These are phyloP conservation scores for Urophycis tenuis DNA, from an alignment of 2,797 vertebrate genomes.

Conservation along the genomic window DNA sequence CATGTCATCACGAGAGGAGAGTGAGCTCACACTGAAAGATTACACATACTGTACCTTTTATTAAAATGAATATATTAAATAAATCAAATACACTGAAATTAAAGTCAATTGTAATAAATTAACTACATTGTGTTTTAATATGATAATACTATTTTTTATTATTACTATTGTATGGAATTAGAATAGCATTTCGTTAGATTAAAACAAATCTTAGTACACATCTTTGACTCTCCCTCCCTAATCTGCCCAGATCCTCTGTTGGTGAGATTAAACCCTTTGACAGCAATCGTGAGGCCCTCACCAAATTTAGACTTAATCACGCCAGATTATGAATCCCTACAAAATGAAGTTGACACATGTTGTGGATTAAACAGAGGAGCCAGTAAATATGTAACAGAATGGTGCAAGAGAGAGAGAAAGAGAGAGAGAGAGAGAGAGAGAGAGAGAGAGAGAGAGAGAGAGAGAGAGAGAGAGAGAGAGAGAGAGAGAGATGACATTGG, in stretches of 20 bases:
- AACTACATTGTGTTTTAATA: no score
- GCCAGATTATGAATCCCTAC: slow-evolving; percentile 38
- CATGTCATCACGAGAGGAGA: no score
- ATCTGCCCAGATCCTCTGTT: slow-evolving; percentile 36
- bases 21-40: background rate
- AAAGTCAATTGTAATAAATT: background rate
- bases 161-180: no score
- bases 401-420: background rate
- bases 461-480: no score
- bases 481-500: no score
- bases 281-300: slow-evolving; percentile 16
- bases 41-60: no score
- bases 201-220: background rate
- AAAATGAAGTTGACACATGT: slow-evolving; percentile 24
- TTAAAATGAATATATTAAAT: no score
- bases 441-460: no score
- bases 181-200: no score
- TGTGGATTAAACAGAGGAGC: slow-evolving; percentile 6
- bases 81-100: no score
- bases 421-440: background rate
- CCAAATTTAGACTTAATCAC: slow-evolving; percentile 52
- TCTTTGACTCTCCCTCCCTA: slow-evolving; percentile 10
- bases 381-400: slow-evolving; percentile 14
- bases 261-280: slow-evolving; percentile 43
- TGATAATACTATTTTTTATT: no score